These are phyloP conservation scores for Pollenia labialis DNA, from an alignment of 2,888 invertebrate species.

Conservation along the genomic window DNA sequence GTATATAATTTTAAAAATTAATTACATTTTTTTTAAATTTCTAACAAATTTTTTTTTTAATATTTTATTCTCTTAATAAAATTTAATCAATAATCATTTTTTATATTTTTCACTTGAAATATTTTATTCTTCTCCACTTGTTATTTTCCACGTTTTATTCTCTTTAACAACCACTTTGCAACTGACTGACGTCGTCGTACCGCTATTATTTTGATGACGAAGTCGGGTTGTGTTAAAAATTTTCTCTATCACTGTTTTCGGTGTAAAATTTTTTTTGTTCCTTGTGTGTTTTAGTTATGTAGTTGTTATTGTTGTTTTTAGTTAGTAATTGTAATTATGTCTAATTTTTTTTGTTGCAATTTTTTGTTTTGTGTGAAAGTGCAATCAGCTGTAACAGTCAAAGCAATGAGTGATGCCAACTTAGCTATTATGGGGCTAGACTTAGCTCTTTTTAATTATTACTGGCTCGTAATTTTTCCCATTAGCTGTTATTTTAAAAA, in stretches of 20 bases:
- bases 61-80: neutral
- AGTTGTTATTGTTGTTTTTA: slow-evolving; percentile 43
- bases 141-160: slow-evolving; percentile 52
- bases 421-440: too few species aligned
- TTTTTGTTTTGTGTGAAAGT: slow-evolving; percentile 49
- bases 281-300: neutral
- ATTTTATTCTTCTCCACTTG: slow-evolving; percentile 20
- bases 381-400: slow-evolving; percentile 57
- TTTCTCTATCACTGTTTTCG: slow-evolving; percentile 62
- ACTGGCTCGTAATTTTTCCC: too few species aligned
- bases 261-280: slow-evolving; percentile 13
- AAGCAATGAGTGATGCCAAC: too few species aligned
- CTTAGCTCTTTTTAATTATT: too few species aligned
- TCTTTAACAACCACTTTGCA: slow-evolving; percentile 67
- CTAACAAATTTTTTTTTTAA: neutral
- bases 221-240: slow-evolving; percentile 37
- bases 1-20: neutral
- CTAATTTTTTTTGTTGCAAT: slow-evolving; percentile 1
- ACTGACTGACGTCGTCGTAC: slow-evolving; percentile 61
- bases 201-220: slow-evolving; percentile 69
- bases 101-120: slow-evolving; percentile 18
- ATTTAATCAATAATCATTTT: slow-evolving; percentile 15
- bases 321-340: neutral
- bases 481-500: too few species aligned
- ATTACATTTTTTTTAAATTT: neutral